phyloP scores from a whole-genome alignment of 2,797 vertebrate genomes.

The Chelon labrosus region DNA sequence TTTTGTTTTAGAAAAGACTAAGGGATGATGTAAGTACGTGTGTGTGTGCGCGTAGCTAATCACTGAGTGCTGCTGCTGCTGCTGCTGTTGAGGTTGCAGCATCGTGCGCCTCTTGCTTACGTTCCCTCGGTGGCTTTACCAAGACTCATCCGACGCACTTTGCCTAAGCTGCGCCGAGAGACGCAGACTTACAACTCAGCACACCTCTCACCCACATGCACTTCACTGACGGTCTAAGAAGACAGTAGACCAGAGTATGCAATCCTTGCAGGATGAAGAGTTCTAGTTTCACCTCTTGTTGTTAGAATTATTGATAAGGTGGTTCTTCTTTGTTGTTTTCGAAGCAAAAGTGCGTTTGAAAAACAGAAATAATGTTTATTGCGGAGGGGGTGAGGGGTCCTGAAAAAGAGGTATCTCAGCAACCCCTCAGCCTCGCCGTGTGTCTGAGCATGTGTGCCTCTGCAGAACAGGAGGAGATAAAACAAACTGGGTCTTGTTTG shows the following conservation, averaged over 20 bases:
- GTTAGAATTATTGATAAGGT: not conserved
- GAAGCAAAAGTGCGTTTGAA: not conserved
- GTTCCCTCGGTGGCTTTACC: constrained; percentile 66
- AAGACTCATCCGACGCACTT: constrained; percentile 77
- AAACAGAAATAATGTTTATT: constrained; percentile 8
- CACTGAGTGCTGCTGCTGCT: constrained; percentile 58
- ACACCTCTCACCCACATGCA: constrained; percentile 54
- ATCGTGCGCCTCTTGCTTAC: constrained; percentile 39
- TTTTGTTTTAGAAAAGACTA: constrained; percentile 31
- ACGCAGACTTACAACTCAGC: constrained; percentile 42
- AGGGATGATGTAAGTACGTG: constrained; percentile 17
- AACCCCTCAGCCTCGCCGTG: not conserved
- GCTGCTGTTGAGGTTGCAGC: constrained; percentile 52
- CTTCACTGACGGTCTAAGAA: constrained; percentile 53
- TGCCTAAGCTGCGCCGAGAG: constrained; percentile 68
- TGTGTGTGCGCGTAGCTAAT: constrained; percentile 15
- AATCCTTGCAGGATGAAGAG: constrained; percentile 40
- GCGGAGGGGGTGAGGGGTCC: not conserved
- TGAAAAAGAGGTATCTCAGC: not conserved
- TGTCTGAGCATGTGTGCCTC: constrained; percentile 7
- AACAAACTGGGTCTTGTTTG: constrained; percentile 35
- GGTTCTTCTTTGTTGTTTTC: constrained; percentile 19
- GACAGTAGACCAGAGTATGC: constrained; percentile 41
- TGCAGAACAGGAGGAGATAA: constrained; percentile 39
- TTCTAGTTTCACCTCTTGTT: constrained; percentile 48